Evolutionary conservation across 2,113 vertebrate species (phyloP), one percentile per base, ranked within the genome.

Genomic region (Crotalus tigris): DNA sequence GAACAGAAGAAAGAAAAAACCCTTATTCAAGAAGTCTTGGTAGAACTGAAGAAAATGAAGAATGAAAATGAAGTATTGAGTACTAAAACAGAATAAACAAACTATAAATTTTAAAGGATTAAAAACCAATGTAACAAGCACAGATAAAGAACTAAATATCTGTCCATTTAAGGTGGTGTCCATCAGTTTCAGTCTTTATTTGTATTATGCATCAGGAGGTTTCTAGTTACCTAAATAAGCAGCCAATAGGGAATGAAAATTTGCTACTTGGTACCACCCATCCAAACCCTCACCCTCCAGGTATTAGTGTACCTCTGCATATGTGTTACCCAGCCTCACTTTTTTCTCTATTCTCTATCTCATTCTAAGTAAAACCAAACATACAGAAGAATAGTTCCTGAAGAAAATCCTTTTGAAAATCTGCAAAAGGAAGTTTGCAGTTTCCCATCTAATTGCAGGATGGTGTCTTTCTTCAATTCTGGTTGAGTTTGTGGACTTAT

Each of bases 141-240:
- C 85, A 92, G 92, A 64, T 54, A 90, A 85, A 90, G 93, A 91
- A 91, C 93, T 87, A 94, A 90, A 91, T 94, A 93, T 95, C 95
- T 59, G 95, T 95, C 96, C 95, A 95, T 96, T 96, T 96, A 95
- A 97, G 97, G 95, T 97, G 96, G 93, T 89, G 95, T 93, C 93
- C 75, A 95, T 55, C 85, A 93, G 93, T 93, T 93, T 95, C 96
- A 89, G 85, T 95, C 96, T 96, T 96, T 97, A 97, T 98, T 97
- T 97, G 96, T 95, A 95, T 95, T 90, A 94, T 93, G 88, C 92
- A 85, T 75, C 58, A 53, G 85, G 17, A 91, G 93, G 97, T 94
- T 95, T 96, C 96, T 23, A 90, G 94, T 96, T 93, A 89, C 96
- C 95, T 95, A 95, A 69, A 1, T 59, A 69, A 94, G 46, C 54